These are phyloP conservation scores for Anarrhichthys ocellatus DNA, from an alignment of 2,113 vertebrate species.

Conservation along the genomic window DNA sequence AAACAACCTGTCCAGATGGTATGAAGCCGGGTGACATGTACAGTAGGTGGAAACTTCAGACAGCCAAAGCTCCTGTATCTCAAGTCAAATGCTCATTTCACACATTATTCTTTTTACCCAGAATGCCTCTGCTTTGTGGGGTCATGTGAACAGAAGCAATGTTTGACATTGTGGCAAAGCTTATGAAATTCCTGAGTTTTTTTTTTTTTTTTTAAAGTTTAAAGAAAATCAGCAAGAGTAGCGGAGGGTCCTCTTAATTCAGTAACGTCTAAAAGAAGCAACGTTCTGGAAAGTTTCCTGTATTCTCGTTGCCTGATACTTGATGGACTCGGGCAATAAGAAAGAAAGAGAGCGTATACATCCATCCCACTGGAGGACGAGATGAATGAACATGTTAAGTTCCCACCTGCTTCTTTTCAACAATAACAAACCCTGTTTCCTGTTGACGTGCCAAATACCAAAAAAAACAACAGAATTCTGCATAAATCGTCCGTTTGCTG, in stretches of 20 bases:
- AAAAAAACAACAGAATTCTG: neutral
- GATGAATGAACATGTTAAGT: neutral
- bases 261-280: neutral
- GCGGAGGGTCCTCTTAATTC: neutral
- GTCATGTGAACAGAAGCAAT: slow-evolving; percentile 19
- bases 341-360: no score
- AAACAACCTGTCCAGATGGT: neutral
- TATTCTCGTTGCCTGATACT: neutral
- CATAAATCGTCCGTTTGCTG: neutral
- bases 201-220: neutral
- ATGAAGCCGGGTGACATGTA: slow-evolving; percentile 15
- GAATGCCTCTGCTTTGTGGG: slow-evolving; percentile 2
- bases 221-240: neutral
- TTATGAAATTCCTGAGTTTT: neutral
- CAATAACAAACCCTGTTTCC: neutral
- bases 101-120: slow-evolving; percentile 9
- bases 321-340: neutral
- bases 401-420: slow-evolving; percentile 3
- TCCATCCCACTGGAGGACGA: neutral
- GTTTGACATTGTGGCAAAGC: neutral
- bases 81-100: neutral
- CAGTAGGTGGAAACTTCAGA: slow-evolving; percentile 3
- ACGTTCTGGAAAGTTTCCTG: neutral
- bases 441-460: neutral
- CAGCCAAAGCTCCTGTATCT: neutral